Percentiles rank a stretch among this genome's conserved stretches.
Evolutionary conservation across 2,888 invertebrate genomes (phyloP).

Genomic region (Perizoma flavofasciatum): DNA sequence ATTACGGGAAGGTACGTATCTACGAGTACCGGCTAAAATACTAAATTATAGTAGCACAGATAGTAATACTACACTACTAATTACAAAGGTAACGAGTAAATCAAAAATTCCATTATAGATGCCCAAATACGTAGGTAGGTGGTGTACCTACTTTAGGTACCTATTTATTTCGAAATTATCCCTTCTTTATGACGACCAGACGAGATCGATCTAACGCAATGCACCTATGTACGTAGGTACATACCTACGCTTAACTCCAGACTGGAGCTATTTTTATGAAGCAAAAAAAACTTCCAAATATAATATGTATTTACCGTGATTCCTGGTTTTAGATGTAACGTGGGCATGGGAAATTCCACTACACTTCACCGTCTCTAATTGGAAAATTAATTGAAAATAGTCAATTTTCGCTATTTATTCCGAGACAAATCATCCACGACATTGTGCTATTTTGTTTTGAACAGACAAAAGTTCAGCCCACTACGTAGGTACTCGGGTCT

Average conservation of each 20-base stretch:
- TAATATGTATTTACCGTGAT: slow-evolving; percentile 71
- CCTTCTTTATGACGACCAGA: not conserved
- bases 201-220: slow-evolving; percentile 19
- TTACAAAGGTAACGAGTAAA: too few relatives aligned
- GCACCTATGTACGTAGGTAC: slow-evolving; percentile 9
- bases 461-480: slow-evolving; percentile 32
- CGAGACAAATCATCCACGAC: slow-evolving; percentile 67
- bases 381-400: not conserved
- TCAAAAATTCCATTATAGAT: too few relatives aligned
- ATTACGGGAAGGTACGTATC: too few relatives aligned
- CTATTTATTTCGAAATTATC: not conserved
- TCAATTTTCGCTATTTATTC: slow-evolving; percentile 53
- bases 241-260: slow-evolving; percentile 12
- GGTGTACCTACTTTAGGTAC: not conserved
- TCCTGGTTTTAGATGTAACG: slow-evolving; percentile 79
- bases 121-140: too few relatives aligned
- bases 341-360: slow-evolving; percentile 73
- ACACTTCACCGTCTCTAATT: slow-evolving; percentile 61
- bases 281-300: slow-evolving; percentile 28
- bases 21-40: too few relatives aligned
- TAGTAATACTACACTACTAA: too few relatives aligned
- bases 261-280: slow-evolving; percentile 22
- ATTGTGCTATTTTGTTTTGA: slow-evolving; percentile 76
- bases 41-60: too few relatives aligned
- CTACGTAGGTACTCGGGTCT: too few relatives aligned